These are phyloP conservation scores for Vicugna pacos DNA, from an alignment of 2,113 vertebrate species.

Conservation along the genomic window DNA sequence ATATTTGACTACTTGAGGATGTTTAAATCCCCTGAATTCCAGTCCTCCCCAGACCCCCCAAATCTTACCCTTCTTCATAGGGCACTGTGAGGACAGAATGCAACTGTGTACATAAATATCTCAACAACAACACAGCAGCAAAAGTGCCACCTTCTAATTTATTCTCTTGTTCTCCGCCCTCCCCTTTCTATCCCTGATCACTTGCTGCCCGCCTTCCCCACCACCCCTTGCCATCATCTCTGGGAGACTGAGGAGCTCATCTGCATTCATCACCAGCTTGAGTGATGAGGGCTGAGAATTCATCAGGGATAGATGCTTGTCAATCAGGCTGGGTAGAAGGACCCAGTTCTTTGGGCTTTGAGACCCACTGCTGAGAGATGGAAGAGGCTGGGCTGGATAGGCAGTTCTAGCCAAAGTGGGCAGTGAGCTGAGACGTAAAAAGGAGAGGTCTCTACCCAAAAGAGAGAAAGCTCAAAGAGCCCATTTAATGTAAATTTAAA, in stretches of 20 bases:
- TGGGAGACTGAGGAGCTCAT: background rate
- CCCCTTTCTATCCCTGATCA: background rate
- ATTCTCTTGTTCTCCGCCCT: background rate
- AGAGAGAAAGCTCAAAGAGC: background rate
- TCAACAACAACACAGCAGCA: background rate
- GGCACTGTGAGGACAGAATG: background rate
- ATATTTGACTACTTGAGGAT: background rate
- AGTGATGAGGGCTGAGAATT: background rate
- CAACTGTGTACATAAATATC: fast-evolving
- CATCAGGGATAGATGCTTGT: background rate
- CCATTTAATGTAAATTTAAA: background rate
- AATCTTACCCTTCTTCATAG: background rate
- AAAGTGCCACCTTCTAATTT: background rate
- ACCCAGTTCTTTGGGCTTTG: background rate
- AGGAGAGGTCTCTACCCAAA: background rate
- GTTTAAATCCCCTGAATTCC: background rate
- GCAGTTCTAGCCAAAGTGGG: background rate
- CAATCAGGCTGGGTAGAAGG: background rate
- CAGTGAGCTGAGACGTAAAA: background rate
- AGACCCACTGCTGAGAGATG: background rate
- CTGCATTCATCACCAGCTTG: background rate
- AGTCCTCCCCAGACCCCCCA: too few relatives aligned
- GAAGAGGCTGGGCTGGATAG: background rate
- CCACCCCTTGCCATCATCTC: background rate
- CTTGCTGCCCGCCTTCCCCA: background rate